Base-by-base conservation (phyloP, 2,797 vertebrate species). In the Chaetodon trifasciatus region DNA sequence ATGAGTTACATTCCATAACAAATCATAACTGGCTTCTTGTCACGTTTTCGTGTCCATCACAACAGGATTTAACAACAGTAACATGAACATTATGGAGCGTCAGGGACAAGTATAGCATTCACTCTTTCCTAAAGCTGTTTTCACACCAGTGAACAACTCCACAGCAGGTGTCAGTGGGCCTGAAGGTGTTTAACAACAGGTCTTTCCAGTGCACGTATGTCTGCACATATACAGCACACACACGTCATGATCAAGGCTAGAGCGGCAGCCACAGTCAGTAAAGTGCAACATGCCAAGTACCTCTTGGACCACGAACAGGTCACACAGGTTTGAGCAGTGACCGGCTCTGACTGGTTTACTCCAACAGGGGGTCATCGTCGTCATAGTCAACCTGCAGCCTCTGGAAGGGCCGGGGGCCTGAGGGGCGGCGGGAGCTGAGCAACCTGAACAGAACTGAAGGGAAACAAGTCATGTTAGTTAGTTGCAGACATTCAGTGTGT, bases 381-480 rank as follows among this genome's bases (percentile, higher is more conserved):
- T 97, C 97, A 0, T 95, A 95, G 9, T 87, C 96, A 0, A 97
- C 79, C 72, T 96, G 94, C 23, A 99, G 96, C 24, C 97, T 95
- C 50, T 95, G 95, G 79, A 98, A 97, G 0, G 95, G 90, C 5
- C 61, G 92, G 0, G 93, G 47, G 0, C 82, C 61, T 0, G 83
- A 76, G 0, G 12, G 19, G 0, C 74, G 73, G 56, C 91, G 94
- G 7, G 81, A 88, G 75, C 94, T 95, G 68, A 95, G 85, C 44
- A 95, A 76, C 65, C 95, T 89, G 66, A 98, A 94, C 6, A 94
- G 61, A 71, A 91, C 94, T 95, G 80, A 61, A 19, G 35, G 52
- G 7, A 50, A 55, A 49, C n/a, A 44, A 37, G 10, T 49, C 5
- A 0, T 0, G 32, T 80, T 73, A 72, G 63, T 55, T 40, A 16